phyloP scores from a whole-genome alignment of 2,113 vertebrate genomes.

The Suncus etruscus region DNA sequence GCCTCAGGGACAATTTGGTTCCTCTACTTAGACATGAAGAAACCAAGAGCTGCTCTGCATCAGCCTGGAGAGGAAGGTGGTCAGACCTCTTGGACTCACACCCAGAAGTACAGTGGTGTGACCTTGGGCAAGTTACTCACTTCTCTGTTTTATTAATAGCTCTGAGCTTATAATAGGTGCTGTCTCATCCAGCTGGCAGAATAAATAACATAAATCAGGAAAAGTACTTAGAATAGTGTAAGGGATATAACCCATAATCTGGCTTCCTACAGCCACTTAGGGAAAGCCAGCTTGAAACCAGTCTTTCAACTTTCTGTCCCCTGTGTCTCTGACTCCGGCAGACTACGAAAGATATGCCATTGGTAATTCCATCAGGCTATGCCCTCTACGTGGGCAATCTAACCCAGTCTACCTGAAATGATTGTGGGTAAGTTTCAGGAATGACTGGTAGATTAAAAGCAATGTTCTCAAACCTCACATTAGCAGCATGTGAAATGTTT shows the following conservation, averaged over 20 bases:
- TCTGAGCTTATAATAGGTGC: not conserved
- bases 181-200: not conserved
- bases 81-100: not conserved
- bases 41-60: not conserved
- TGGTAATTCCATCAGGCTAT: not conserved
- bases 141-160: constrained; percentile 13
- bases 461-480: not conserved
- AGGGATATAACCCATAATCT: not conserved
- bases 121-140: constrained; percentile 5
- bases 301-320: not conserved
- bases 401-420: not conserved
- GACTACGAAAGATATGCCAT: not conserved
- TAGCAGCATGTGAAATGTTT: not conserved
- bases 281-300: not conserved
- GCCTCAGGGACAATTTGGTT: not conserved
- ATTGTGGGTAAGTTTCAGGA: not conserved
- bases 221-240: constrained; percentile 1
- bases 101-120: too few relatives aligned
- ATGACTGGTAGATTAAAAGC: not conserved
- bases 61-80: not conserved
- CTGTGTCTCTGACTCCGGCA: not conserved
- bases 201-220: not conserved
- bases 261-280: not conserved
- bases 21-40: not conserved
- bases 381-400: not conserved